A percentile compares a stretch with the other conserved stretches of the same genome.
These are phyloP conservation scores for Plemyria rubiginata DNA, from an alignment of 2,888 invertebrate species.

Conservation along the genomic window DNA sequence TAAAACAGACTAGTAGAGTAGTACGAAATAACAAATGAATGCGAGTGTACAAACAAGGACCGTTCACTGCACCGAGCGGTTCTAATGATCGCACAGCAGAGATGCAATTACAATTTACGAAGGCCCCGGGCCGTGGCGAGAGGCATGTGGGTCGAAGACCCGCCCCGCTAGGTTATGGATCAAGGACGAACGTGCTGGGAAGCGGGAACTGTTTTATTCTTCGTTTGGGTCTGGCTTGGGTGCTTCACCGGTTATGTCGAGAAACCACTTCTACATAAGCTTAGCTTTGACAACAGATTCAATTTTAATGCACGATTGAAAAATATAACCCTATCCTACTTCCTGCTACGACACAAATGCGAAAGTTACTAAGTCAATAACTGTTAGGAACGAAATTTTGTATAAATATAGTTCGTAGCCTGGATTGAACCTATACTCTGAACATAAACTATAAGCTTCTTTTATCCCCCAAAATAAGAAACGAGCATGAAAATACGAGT, in stretches of 20 bases:
- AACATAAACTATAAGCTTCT: too few species aligned
- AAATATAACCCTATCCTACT: too few species aligned
- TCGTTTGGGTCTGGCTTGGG: neutral
- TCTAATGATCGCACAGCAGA: constrained; percentile 45
- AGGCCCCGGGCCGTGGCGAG: constrained; percentile 48
- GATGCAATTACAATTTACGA: constrained; percentile 49
- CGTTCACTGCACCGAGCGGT: constrained; percentile 43
- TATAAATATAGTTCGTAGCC: too few species aligned
- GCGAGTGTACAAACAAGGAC: constrained; percentile 35
- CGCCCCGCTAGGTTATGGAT: constrained; percentile 57
- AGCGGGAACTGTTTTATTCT: constrained; percentile 7
- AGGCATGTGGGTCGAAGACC: constrained; percentile 63
- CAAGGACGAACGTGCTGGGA: constrained; percentile 55
- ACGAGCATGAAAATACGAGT: too few species aligned
- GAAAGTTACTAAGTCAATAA: too few species aligned
- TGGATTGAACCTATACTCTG: too few species aligned
- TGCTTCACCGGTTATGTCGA: constrained; percentile 1
- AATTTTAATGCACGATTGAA: neutral
- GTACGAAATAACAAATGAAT: constrained; percentile 12
- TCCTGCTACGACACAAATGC: too few species aligned
- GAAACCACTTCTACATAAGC: neutral
- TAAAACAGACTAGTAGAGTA: constrained; percentile 4
- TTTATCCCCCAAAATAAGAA: too few species aligned
- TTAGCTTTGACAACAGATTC: neutral
- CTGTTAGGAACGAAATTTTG: too few species aligned